Evolutionary conservation across 2,797 vertebrate species (phyloP).

Genomic region (Limosa lapponica): DNA sequence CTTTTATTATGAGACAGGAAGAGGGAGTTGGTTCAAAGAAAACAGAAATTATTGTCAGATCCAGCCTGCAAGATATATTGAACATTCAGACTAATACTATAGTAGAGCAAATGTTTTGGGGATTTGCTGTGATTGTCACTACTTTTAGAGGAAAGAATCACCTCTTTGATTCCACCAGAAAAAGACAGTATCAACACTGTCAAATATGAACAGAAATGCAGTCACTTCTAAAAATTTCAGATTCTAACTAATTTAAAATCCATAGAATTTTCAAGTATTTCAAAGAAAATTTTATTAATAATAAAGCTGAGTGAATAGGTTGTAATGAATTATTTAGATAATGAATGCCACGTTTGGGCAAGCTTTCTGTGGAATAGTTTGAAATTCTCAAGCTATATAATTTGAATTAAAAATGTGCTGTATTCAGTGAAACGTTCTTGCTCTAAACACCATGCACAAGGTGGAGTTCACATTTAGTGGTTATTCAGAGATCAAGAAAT

Average conservation of each 20-base stretch:
- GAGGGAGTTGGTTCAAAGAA: slow-evolving; percentile 1
- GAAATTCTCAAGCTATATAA: background rate
- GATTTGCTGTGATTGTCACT: slow-evolving; percentile 1
- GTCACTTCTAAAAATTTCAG: slow-evolving; percentile 51
- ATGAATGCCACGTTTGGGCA: background rate
- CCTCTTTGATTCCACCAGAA: slow-evolving; percentile 32
- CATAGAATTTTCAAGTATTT: slow-evolving; percentile 38
- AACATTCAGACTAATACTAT: background rate
- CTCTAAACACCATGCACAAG: background rate
- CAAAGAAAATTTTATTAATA: slow-evolving; percentile 56
- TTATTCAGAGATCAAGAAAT: background rate
- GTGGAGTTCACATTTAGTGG: background rate
- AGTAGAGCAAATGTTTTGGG: background rate
- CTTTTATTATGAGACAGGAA: background rate
- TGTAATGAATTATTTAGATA: slow-evolving; percentile 45
- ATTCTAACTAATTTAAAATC: slow-evolving; percentile 50
- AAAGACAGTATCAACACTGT: slow-evolving; percentile 14
- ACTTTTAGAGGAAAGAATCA: slow-evolving; percentile 2
- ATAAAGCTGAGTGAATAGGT: slow-evolving; percentile 35
- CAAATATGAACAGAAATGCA: slow-evolving; percentile 11
- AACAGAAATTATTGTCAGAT: slow-evolving; percentile 36
- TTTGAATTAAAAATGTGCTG: background rate
- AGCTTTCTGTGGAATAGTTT: background rate
- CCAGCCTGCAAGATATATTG: background rate
- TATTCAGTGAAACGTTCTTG: background rate